Conservation (phyloP, 2,888 invertebrate species). For the Idaea straminata region DNA sequence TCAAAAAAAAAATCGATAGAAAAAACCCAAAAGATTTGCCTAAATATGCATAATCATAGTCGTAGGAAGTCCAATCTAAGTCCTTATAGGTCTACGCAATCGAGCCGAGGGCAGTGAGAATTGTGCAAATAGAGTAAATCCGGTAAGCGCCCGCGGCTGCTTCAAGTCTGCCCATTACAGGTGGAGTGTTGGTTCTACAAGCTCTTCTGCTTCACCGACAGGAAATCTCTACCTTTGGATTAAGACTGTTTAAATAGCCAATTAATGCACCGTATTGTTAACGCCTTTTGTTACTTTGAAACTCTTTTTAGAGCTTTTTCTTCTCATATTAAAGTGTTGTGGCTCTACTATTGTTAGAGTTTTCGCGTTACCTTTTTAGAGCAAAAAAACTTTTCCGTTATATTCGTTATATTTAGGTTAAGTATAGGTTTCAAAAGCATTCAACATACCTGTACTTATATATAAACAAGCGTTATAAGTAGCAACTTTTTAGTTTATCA, state of each 20-base stretch:
- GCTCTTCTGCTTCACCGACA: background rate
- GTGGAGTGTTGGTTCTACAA: slow-evolving; percentile 31
- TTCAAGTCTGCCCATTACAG: slow-evolving; percentile 39
- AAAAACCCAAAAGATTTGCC: background rate
- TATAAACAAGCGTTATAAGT: too few relatives aligned
- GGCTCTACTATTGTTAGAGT: too few relatives aligned
- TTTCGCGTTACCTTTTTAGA: too few relatives aligned
- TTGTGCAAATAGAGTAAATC: slow-evolving; percentile 73
- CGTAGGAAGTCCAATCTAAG: slow-evolving; percentile 14
- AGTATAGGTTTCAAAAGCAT: too few relatives aligned
- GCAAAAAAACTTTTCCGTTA: too few relatives aligned
- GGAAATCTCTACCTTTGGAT: background rate
- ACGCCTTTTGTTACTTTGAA: background rate
- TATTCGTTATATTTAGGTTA: too few relatives aligned
- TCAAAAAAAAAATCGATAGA: too few relatives aligned
- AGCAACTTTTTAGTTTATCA: too few relatives aligned
- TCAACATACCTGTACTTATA: too few relatives aligned
- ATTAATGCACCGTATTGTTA: background rate
- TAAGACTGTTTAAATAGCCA: background rate
- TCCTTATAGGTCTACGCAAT: slow-evolving; percentile 32
- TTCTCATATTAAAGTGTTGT: too few relatives aligned
- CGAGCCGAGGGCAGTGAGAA: slow-evolving; percentile 51
- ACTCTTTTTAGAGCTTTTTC: background rate
- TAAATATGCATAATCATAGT: background rate
- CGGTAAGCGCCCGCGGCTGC: slow-evolving; percentile 60